Base-by-base conservation (phyloP, 1,140 invertebrate genomes). In the Neodiprion pinetum region DNA sequence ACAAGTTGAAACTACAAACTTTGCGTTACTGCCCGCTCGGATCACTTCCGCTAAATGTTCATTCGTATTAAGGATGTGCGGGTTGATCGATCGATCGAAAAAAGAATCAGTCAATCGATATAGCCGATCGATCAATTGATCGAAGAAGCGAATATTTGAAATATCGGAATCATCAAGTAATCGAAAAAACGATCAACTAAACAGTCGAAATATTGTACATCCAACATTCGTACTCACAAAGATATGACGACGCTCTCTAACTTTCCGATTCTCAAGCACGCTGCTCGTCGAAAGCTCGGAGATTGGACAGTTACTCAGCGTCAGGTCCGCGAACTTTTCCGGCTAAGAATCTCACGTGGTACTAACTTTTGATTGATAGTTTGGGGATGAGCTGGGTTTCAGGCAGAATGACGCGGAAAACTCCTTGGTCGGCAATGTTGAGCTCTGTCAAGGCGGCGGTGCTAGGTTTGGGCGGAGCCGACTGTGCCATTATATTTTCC, bases 371-470 rank as follows among this genome's bases (percentile, higher is more conserved):
- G 1, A 40, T 40, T 40, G 28, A 71, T 80, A 92, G 91, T 79
- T 84, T 92, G 72, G 91, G 91, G 53, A 89, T 91, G 89, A 92
- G 91, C 75, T 92, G 91, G 91, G 72, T 91, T 23, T 88, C 90
- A 3, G 89, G 91, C 49, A 85, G 86, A 74, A 68, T 91, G 21
- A 28, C 85, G 12, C 80, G 82, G 67, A 82, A 71, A 72, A 74
- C 81, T 47, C 80, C 80, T 1, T 88, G 86, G 86, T 82, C 85
- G 76, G 82, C 85, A 78, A 88, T 87, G 84, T 73, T 90, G 75
- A 85, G 88, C 48, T 86, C 88, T 23, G 77, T 94, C 68, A 90
- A 91, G 78, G 92, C 92, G 1, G 90, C 92, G 1, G 85, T 92
- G 10, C 82, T 93, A 4, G 93, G 92, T 0, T 84, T 93, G 28